These are phyloP conservation scores for Xanthorhoe spadicearia DNA, from an alignment of 2,888 invertebrate species.

Conservation along the genomic window DNA sequence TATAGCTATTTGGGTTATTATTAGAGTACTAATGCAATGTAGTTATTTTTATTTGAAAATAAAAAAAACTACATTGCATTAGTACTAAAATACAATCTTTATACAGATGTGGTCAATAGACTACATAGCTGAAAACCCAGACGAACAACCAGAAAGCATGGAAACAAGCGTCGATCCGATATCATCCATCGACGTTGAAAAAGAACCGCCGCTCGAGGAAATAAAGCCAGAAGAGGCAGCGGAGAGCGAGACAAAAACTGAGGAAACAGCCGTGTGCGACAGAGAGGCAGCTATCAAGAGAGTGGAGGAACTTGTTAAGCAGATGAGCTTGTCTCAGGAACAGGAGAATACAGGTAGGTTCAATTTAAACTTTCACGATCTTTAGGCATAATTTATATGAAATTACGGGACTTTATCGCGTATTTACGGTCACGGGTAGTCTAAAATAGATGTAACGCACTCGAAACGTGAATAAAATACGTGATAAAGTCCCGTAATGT, in stretches of 20 bases:
- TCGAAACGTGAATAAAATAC: too few relatives aligned
- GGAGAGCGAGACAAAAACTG: constrained; percentile 59
- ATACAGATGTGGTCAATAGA: constrained; percentile 98
- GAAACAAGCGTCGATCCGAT: constrained; percentile 68
- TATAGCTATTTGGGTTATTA: too few relatives aligned
- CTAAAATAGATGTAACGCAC: too few relatives aligned
- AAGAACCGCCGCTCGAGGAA: constrained; percentile 60
- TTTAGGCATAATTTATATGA: too few relatives aligned
- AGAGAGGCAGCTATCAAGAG: constrained; percentile 83
- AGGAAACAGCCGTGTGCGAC: constrained; percentile 62
- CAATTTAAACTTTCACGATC: too few relatives aligned
- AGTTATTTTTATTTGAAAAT: too few relatives aligned
- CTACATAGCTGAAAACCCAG: constrained; percentile 87
- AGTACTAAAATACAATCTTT: not conserved
- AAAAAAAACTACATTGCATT: not conserved
- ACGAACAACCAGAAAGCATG: constrained; percentile 77
- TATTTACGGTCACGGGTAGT: too few relatives aligned
- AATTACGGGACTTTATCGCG: too few relatives aligned
- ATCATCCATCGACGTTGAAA: constrained; percentile 63
- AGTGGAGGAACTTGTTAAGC: constrained; percentile 89
- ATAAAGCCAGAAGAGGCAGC: constrained; percentile 50
- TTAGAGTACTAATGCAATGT: too few relatives aligned
- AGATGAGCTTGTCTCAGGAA: constrained; percentile 90
- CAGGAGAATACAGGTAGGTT: constrained; percentile 86
- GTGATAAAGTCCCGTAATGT: too few relatives aligned